Conservation (phyloP, 2,113 vertebrate genomes). For the Percina caprodes region DNA sequence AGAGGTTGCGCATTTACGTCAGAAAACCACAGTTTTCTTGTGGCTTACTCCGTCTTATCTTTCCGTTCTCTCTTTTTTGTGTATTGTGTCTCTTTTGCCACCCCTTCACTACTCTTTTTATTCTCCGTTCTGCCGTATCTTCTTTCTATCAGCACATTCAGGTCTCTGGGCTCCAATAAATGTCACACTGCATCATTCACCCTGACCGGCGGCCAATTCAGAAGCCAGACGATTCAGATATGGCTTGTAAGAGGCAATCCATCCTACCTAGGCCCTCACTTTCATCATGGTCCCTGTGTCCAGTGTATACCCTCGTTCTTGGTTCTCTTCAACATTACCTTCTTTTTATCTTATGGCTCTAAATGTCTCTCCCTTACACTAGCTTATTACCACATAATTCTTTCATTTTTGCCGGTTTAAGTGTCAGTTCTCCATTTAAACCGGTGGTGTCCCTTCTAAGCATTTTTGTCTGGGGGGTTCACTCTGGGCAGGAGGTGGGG, state of each 20-base stretch:
- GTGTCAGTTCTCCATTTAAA: slow-evolving; percentile 30
- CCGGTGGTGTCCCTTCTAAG: neutral
- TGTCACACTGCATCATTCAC: slow-evolving; percentile 85
- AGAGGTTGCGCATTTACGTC: slow-evolving; percentile 85
- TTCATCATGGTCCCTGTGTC: slow-evolving; percentile 2
- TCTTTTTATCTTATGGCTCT: neutral
- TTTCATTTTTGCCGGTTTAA: slow-evolving; percentile 8
- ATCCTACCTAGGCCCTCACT: slow-evolving; percentile 26
- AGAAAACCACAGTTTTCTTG: slow-evolving; percentile 64
- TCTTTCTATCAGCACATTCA: slow-evolving; percentile 73
- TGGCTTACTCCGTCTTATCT: slow-evolving; percentile 4
- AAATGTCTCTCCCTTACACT: neutral
- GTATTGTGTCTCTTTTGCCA: neutral
- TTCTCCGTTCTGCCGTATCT: neutral
- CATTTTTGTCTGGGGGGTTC: slow-evolving; percentile 61
- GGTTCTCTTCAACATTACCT: slow-evolving; percentile 7
- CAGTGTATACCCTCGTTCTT: slow-evolving; percentile 14
- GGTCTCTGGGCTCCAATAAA: slow-evolving; percentile 84
- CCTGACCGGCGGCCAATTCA: slow-evolving; percentile 64
- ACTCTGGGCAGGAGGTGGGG: neutral
- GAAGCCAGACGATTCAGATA: slow-evolving; percentile 54
- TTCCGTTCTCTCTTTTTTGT: neutral
- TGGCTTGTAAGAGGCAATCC: slow-evolving; percentile 41
- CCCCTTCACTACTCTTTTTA: neutral
- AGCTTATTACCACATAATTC: neutral